Evolutionary conservation across 2,888 invertebrate species (phyloP).

Genomic region (Ophonus ardosiacus): DNA sequence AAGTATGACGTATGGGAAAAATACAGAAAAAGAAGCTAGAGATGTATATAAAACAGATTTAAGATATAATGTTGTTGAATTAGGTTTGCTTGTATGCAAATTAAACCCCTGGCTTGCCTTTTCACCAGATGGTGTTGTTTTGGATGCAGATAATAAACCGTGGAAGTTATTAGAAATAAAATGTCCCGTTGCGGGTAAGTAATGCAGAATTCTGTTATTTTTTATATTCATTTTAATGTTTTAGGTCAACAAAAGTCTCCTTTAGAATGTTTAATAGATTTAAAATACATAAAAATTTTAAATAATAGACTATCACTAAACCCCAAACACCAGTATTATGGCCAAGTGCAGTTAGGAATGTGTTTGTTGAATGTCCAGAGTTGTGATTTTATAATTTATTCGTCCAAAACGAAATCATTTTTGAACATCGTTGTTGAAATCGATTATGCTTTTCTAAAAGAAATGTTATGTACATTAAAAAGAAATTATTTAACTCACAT

Average conservation of each 20-base stretch:
- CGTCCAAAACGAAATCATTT: neutral
- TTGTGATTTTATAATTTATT: neutral
- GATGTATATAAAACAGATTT: constrained; percentile 5
- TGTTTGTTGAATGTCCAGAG: neutral
- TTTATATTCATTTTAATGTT: constrained; percentile 4
- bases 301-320: constrained; percentile 8
- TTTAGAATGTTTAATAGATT: neutral
- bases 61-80: neutral
- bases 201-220: neutral
- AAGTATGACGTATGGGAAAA: neutral
- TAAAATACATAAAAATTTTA: neutral
- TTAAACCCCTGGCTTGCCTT: neutral
- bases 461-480: constrained; percentile 7
- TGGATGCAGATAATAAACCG: neutral
- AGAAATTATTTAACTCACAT: neutral
- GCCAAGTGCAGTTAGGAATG: neutral
- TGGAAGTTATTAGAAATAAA: constrained; percentile 1
- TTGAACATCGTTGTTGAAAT: neutral
- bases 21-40: constrained; percentile 13
- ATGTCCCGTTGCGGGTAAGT: neutral
- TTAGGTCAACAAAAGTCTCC: constrained; percentile 13
- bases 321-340: neutral
- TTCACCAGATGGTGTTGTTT: constrained; percentile 1
- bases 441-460: neutral
- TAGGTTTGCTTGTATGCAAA: neutral